These are phyloP conservation scores for Torymus texanus DNA, from an alignment of 2,888 invertebrate species.

Conservation along the genomic window DNA sequence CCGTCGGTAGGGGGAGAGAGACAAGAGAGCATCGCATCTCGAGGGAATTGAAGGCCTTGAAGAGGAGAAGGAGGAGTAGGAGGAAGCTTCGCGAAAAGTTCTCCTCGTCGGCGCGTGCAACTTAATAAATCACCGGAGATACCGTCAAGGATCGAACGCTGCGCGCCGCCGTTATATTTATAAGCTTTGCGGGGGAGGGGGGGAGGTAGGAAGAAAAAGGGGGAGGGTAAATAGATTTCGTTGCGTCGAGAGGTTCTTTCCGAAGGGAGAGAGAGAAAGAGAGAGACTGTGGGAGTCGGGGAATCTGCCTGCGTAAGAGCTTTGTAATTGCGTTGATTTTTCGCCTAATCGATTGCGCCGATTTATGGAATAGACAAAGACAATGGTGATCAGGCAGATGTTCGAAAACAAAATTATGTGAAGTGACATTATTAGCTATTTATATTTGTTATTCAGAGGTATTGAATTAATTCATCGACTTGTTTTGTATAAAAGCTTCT, in stretches of 20 bases:
- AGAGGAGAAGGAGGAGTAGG: background rate
- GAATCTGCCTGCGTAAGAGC: no score
- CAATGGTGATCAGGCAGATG: no score
- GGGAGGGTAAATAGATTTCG: slow-evolving; percentile 39
- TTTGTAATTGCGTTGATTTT: no score
- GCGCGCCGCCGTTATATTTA: background rate
- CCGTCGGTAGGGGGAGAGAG: background rate
- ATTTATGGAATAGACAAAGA: no score
- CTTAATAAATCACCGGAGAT: slow-evolving; percentile 61
- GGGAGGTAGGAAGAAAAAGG: background rate
- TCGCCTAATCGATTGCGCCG: no score
- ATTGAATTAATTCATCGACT: no score
- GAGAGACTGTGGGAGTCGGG: background rate
- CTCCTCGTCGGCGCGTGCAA: slow-evolving; percentile 27
- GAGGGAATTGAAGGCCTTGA: slow-evolving; percentile 1
- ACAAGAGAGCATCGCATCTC: background rate
- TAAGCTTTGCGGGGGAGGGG: background rate
- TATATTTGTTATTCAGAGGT: no score
- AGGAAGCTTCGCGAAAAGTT: slow-evolving; percentile 9
- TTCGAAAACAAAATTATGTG: no score
- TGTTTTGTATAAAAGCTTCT: no score
- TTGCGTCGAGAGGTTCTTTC: no score
- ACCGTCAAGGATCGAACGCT: slow-evolving; percentile 36
- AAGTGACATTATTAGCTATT: no score
- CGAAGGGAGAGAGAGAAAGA: background rate